phyloP scores from a whole-genome alignment of 2,888 invertebrate genomes.

The Parnassius apollo region DNA sequence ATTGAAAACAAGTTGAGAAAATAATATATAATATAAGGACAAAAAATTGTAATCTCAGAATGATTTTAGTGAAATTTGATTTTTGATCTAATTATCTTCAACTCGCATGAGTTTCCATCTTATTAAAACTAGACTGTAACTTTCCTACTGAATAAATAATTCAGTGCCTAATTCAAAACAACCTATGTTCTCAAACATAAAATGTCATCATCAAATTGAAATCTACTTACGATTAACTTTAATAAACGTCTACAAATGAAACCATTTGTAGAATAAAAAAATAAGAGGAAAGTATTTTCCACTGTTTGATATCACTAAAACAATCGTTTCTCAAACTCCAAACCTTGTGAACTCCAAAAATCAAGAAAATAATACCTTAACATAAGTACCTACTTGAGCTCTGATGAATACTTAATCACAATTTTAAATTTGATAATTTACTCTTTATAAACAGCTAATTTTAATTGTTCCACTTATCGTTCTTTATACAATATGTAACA shows the following conservation, averaged over 20 bases:
- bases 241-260: slow-evolving; percentile 74
- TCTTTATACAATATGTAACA: too few relatives aligned
- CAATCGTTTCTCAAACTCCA: slow-evolving; percentile 20
- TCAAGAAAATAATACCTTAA: too few relatives aligned
- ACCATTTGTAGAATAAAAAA: slow-evolving; percentile 79
- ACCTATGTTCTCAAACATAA: slow-evolving; percentile 33
- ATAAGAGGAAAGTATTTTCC: slow-evolving; percentile 71
- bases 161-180: slow-evolving; percentile 36
- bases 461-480: too few relatives aligned
- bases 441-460: too few relatives aligned
- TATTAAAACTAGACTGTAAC: slow-evolving; percentile 10
- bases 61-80: slow-evolving; percentile 2
- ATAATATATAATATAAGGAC: background rate
- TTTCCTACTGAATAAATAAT: slow-evolving; percentile 25
- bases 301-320: slow-evolving; percentile 39
- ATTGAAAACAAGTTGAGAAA: background rate
- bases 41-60: slow-evolving; percentile 20
- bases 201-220: slow-evolving; percentile 57
- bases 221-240: slow-evolving; percentile 67
- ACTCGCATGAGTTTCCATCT: slow-evolving; percentile 18
- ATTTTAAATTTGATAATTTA: too few relatives aligned
- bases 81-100: slow-evolving; percentile 4
- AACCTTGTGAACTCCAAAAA: background rate
- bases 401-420: too few relatives aligned
- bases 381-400: too few relatives aligned